Percentiles rank a stretch among this genome's conserved stretches.
Evolutionary conservation across 1,140 invertebrate genomes (phyloP).

Genomic region (Procambarus virginalis): DNA sequence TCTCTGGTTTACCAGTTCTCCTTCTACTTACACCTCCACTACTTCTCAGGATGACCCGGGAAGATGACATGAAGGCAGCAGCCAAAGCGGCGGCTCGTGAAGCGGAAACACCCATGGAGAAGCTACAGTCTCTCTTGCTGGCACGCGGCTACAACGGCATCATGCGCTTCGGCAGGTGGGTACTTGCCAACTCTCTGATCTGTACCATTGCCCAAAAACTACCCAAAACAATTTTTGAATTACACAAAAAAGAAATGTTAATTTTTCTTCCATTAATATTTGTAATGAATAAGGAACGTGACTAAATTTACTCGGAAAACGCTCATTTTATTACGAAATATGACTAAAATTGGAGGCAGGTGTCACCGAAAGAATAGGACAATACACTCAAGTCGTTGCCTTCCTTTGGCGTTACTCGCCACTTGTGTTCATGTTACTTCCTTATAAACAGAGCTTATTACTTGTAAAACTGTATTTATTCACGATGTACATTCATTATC

Average conservation of each 20-base stretch:
- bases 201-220: neutral
- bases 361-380: no score
- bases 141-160: conserved; percentile 91
- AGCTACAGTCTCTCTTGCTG: conserved; percentile 88
- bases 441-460: no score
- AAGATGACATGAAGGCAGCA: conserved; percentile 38
- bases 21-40: no score
- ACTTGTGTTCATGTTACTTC: no score
- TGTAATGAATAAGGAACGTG: neutral
- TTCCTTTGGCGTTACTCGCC: no score
- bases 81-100: conserved; percentile 69
- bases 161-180: conserved; percentile 87
- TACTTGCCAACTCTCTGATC: neutral
- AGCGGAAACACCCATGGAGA: conserved; percentile 86
- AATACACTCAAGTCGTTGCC: no score
- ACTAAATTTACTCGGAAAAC: neutral
- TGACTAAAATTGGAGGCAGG: neutral
- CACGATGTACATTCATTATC: no score
- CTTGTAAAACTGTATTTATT: no score
- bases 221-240: no score
- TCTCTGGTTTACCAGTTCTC: no score
- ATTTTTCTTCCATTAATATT: neutral
- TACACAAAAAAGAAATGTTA: no score
- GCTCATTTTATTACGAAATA: neutral
- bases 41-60: conserved; percentile 26